Percentiles rank a stretch among this genome's conserved stretches.
These are phyloP conservation scores for Drosophila rhopaloa DNA, from an alignment of 1,140 invertebrate genomes.

Conservation along the genomic window DNA sequence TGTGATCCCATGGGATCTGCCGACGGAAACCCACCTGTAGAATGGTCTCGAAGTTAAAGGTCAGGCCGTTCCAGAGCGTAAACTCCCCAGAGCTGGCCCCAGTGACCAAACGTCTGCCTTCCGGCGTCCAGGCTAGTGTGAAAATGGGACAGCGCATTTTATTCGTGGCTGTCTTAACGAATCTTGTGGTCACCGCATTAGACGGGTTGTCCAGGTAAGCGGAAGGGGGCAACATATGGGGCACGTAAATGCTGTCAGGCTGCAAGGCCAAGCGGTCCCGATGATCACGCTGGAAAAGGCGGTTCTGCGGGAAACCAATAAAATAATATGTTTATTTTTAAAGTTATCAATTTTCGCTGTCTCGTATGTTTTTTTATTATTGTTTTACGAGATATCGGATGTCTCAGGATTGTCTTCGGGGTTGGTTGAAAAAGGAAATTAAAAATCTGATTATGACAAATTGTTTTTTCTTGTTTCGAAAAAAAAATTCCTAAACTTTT, in stretches of 20 bases:
- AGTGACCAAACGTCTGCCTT: slow-evolving; percentile 98
- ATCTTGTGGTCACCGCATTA: slow-evolving; percentile 98
- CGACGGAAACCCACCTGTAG: slow-evolving; percentile 91
- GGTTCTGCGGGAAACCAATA: slow-evolving; percentile 87
- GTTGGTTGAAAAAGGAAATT: too few relatives aligned
- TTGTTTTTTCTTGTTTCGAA: too few relatives aligned
- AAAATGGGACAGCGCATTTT: slow-evolving; percentile 99
- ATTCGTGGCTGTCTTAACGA: slow-evolving; percentile 99
- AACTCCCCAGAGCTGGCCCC: slow-evolving; percentile 99
- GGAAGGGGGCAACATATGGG: slow-evolving; percentile 94
- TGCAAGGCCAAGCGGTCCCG: slow-evolving; percentile 94
- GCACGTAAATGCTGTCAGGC: slow-evolving; percentile 96
- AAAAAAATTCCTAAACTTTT: too few relatives aligned
- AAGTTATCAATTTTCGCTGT: too few relatives aligned
- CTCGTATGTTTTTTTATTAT: too few relatives aligned
- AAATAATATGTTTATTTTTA: not conserved
- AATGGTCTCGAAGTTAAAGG: slow-evolving; percentile 99
- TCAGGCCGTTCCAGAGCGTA: slow-evolving; percentile 99
- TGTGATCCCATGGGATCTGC: not conserved
- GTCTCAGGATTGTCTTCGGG: too few relatives aligned
- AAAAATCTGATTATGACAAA: too few relatives aligned
- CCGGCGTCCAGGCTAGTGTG: slow-evolving; percentile 99
- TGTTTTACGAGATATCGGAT: too few relatives aligned
- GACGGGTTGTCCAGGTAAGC: slow-evolving; percentile 97
- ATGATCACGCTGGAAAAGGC: slow-evolving; percentile 97